Evolutionary conservation across 2,113 vertebrate species (phyloP).

Genomic region (Misgurnus mizolepis): DNA sequence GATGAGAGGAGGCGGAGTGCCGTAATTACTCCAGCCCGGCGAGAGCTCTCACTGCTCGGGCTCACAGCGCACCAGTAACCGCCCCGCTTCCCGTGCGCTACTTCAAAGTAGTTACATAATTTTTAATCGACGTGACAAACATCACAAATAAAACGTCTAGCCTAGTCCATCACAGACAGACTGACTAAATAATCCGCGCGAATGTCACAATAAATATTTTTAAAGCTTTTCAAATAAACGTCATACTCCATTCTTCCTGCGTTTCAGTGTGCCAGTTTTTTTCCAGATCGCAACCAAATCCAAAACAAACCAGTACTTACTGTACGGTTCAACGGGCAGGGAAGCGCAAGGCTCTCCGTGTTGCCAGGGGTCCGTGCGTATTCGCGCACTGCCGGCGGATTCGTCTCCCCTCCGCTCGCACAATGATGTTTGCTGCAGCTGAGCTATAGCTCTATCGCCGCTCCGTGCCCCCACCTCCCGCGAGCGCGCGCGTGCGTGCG

Average conservation of each 20-base stretch:
- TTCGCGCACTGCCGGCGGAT: conserved; percentile 83
- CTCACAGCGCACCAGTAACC: conserved; percentile 39
- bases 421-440: conserved; percentile 88
- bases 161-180: not conserved
- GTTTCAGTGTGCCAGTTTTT: conserved; percentile 68
- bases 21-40: conserved; percentile 71
- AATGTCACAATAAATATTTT: conserved; percentile 64
- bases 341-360: conserved; percentile 75
- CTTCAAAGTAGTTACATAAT: conserved; percentile 59
- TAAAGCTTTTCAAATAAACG: conserved; percentile 64
- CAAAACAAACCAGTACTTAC: conserved; percentile 77
- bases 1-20: conserved; percentile 61
- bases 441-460: conserved; percentile 68
- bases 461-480: conserved; percentile 66
- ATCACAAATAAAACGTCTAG: not conserved
- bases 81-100: conserved; percentile 41
- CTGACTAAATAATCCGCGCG: conserved; percentile 14
- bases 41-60: conserved; percentile 68
- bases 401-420: conserved; percentile 84
- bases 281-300: not conserved
- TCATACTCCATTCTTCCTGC: conserved; percentile 63
- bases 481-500: conserved; percentile 28
- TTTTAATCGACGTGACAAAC: conserved; percentile 58
- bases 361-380: conserved; percentile 76
- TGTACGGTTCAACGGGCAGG: conserved; percentile 81